Conservation (phyloP, 2,797 vertebrate genomes). For the Halcyon badia region DNA sequence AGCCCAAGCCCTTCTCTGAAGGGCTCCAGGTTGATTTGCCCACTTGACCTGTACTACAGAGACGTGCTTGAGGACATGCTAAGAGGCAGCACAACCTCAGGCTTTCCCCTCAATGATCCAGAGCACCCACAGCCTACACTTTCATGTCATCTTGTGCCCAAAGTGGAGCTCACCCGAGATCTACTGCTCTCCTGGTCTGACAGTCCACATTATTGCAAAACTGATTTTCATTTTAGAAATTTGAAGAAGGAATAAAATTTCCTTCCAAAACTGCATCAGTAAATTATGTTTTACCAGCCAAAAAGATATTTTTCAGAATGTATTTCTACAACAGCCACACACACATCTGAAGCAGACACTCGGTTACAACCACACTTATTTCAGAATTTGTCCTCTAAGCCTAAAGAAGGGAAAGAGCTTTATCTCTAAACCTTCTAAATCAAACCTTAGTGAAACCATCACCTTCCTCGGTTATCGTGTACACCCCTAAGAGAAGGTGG, state of each 20-base stretch:
- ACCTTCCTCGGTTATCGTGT: not conserved
- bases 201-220: not conserved
- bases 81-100: not conserved
- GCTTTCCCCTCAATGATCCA: not conserved
- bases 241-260: not conserved
- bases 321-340: not conserved
- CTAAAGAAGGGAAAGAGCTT: not conserved
- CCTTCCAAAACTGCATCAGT: not conserved
- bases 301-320: not conserved
- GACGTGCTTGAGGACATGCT: not conserved
- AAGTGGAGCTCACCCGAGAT: not conserved
- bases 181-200: not conserved
- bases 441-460: not conserved
- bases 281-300: not conserved
- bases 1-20: not conserved
- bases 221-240: not conserved
- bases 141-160: not conserved
- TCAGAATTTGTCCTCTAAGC: not conserved
- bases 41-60: not conserved
- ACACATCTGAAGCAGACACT: not conserved
- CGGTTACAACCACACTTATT: not conserved
- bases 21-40: not conserved
- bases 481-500: not conserved
- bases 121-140: not conserved
- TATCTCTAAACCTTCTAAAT: not conserved